A percentile compares a stretch with the other conserved stretches of the same genome.
phyloP scores from a whole-genome alignment of 2,888 invertebrate genomes.

The Lasioglossum leucozonium region DNA sequence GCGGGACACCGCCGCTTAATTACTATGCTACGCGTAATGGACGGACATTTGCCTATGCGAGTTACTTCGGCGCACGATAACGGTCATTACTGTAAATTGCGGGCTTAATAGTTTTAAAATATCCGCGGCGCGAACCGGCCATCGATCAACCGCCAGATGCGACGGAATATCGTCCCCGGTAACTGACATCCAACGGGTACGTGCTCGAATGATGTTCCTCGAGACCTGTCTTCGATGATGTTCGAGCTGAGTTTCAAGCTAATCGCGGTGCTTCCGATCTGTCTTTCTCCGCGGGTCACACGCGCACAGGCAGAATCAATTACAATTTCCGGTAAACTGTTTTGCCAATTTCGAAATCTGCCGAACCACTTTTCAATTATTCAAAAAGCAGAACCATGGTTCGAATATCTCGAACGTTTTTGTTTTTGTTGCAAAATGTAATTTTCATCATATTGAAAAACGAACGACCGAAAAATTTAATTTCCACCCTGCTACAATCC shows the following conservation, averaged over 20 bases:
- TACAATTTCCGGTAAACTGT: too few species aligned
- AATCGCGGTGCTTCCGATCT: background rate
- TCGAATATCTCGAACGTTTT: too few species aligned
- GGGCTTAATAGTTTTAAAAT: conserved; percentile 65
- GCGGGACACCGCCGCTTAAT: conserved; percentile 73
- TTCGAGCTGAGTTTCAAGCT: background rate
- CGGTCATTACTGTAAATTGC: conserved; percentile 59
- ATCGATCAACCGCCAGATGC: conserved; percentile 54
- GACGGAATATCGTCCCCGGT: conserved; percentile 47
- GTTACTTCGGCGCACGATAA: conserved; percentile 67
- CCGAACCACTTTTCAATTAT: too few species aligned
- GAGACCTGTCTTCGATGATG: background rate
- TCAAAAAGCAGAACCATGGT: too few species aligned
- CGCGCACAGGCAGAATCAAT: too few species aligned
- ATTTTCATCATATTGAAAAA: background rate
- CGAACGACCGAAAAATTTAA: background rate
- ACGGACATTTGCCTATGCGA: conserved; percentile 67
- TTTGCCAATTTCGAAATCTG: too few species aligned
- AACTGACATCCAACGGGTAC: conserved; percentile 57
- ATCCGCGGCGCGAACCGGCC: conserved; percentile 28
- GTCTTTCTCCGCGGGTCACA: background rate
- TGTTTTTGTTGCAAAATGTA: too few species aligned
- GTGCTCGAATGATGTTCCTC: conserved; percentile 28
- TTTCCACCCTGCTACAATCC: background rate
- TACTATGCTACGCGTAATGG: conserved; percentile 67